Conservation (phyloP, 2,797 vertebrate genomes). For the Emydoidea blandingii region DNA sequence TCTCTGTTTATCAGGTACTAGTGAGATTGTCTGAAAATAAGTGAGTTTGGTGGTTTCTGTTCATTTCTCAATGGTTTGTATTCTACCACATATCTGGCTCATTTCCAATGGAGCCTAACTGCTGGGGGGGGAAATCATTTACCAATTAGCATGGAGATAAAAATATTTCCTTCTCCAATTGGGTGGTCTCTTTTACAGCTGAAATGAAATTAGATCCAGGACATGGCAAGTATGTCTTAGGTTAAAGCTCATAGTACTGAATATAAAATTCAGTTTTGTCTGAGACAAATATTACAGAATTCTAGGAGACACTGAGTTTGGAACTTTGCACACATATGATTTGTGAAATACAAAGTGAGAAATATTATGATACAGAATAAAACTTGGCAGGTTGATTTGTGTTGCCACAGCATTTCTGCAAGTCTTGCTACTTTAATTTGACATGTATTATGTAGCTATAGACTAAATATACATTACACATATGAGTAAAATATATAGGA, state of each 20-base stretch:
- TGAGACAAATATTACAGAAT: neutral
- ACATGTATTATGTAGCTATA: fast-evolving
- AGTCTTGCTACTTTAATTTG: neutral
- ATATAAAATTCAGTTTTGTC: slow-evolving; percentile 34
- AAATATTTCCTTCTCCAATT: slow-evolving; percentile 53
- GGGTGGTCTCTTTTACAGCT: slow-evolving; percentile 71
- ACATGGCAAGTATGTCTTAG: slow-evolving; percentile 70
- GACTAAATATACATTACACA: neutral
- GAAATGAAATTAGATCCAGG: slow-evolving; percentile 72
- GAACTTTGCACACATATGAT: neutral
- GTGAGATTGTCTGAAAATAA: neutral
- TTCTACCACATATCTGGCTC: slow-evolving; percentile 46
- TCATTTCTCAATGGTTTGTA: slow-evolving; percentile 10
- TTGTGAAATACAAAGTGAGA: neutral
- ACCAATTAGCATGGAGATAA: slow-evolving; percentile 72
- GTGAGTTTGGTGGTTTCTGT: slow-evolving; percentile 12
- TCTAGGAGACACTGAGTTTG: neutral
- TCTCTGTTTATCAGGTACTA: neutral
- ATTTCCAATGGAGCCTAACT: slow-evolving; percentile 18
- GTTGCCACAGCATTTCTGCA: neutral
- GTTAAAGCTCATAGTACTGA: neutral
- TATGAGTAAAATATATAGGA: neutral
- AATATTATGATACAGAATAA: neutral
- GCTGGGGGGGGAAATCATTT: slow-evolving; percentile 21
- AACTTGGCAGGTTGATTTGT: neutral